phyloP scores from a whole-genome alignment of 2,888 invertebrate genomes.

The Cosmopolites sordidus region DNA sequence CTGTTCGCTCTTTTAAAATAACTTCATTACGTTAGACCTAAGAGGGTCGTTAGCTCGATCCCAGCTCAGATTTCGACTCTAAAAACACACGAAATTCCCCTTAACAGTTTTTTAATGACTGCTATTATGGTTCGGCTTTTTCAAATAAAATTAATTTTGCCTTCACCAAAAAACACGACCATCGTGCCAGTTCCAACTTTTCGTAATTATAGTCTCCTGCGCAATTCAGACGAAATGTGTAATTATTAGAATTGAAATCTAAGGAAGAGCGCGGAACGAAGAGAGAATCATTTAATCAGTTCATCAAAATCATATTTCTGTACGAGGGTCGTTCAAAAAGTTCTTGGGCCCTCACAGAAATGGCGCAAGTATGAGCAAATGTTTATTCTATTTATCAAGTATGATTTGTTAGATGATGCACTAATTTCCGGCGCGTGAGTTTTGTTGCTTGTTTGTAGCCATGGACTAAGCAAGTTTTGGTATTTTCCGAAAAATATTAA shows the following conservation, averaged over 20 bases:
- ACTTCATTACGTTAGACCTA: conserved; percentile 24
- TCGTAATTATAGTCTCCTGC: not conserved
- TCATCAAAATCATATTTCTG: too few species aligned
- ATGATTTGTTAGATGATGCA: too few species aligned
- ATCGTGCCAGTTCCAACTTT: conserved; percentile 14
- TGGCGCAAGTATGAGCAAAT: too few species aligned
- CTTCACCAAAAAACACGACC: conserved; percentile 20
- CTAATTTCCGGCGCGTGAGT: too few species aligned
- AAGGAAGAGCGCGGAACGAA: too few species aligned
- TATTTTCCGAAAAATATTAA: too few species aligned
- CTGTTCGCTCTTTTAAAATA: conserved; percentile 17
- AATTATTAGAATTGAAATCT: not conserved
- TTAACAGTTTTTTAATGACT: conserved; percentile 29
- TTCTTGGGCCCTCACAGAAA: too few species aligned
- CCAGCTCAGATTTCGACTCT: conserved; percentile 21
- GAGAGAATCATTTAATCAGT: too few species aligned
- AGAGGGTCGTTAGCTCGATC: conserved; percentile 26
- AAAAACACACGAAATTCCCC: conserved; percentile 22
- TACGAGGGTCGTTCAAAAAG: too few species aligned
- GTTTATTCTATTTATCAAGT: too few species aligned
- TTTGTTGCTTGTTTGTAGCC: too few species aligned
- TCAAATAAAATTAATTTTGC: conserved; percentile 28
- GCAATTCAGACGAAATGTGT: not conserved
- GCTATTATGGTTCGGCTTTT: conserved; percentile 22
- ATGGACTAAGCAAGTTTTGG: too few species aligned